Conservation (phyloP, 2,888 invertebrate species). For the Epirrhoe alternata region DNA sequence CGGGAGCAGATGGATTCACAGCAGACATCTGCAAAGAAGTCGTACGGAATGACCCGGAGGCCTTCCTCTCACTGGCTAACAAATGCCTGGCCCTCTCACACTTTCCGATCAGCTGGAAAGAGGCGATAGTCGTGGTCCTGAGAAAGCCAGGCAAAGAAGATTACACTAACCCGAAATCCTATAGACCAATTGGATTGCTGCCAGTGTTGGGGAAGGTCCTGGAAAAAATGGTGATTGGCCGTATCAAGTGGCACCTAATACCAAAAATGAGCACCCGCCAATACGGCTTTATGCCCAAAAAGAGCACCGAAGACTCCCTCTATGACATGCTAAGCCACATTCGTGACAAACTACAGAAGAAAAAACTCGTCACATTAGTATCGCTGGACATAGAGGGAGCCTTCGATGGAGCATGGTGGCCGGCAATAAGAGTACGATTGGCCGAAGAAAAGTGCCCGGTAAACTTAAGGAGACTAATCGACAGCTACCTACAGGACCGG, state of each 20-base stretch:
- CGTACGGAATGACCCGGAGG: too few species aligned
- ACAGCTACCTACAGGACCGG: slow-evolving; percentile 9
- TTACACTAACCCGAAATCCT: slow-evolving; percentile 9
- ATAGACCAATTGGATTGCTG: slow-evolving; percentile 9
- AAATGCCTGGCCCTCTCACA: too few species aligned
- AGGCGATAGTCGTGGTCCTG: too few species aligned
- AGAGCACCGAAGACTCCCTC: slow-evolving; percentile 3
- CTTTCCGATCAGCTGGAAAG: too few species aligned
- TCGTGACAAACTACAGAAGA: neutral
- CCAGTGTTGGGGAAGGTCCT: slow-evolving; percentile 4
- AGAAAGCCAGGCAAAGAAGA: neutral
- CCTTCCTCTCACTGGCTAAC: too few species aligned
- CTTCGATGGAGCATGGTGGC: slow-evolving; percentile 10
- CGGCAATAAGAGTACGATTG: neutral
- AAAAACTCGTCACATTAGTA: neutral
- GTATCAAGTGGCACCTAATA: slow-evolving; percentile 1
- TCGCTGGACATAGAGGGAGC: slow-evolving; percentile 13
- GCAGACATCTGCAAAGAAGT: too few species aligned
- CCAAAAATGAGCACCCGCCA: neutral
- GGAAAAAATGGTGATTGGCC: neutral
- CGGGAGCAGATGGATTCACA: too few species aligned
- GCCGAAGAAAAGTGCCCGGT: neutral
- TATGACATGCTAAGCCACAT: neutral
- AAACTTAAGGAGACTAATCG: neutral
- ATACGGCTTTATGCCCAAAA: neutral